These are phyloP conservation scores for Columbina picui DNA, from an alignment of 2,113 vertebrate species.

Conservation along the genomic window DNA sequence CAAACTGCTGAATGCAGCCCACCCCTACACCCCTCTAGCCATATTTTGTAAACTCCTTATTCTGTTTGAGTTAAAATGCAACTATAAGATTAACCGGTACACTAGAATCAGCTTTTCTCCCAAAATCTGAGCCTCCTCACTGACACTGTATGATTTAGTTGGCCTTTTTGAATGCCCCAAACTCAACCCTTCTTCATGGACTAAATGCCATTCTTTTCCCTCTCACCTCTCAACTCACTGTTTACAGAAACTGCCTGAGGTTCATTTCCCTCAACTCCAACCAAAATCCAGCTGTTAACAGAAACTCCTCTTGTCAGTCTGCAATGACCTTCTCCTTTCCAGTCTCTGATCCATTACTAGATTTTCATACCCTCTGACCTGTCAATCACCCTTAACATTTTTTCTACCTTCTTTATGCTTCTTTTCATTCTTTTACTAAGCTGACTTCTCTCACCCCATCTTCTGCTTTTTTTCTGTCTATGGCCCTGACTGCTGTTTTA, in stretches of 20 bases:
- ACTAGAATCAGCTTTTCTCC: not conserved
- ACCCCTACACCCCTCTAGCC: not conserved
- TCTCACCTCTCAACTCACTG: not conserved
- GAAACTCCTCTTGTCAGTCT: not conserved
- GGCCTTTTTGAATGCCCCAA: not conserved
- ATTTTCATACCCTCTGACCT: not conserved
- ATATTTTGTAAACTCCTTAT: not conserved
- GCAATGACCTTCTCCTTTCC: not conserved
- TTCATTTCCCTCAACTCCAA: not conserved
- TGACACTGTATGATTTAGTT: too few relatives aligned
- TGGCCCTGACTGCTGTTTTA: not conserved
- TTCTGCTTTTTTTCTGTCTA: not conserved
- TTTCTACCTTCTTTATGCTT: not conserved
- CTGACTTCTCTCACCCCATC: not conserved
- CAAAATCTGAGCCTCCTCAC: not conserved
- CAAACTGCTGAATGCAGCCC: not conserved
- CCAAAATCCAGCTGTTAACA: not conserved
- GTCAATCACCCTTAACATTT: not conserved
- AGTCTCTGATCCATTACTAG: not conserved
- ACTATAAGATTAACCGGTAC: too few relatives aligned
- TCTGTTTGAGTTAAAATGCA: not conserved
- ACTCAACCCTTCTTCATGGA: rapidly evolving
- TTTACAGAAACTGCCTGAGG: not conserved
- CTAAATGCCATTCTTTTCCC: not conserved
- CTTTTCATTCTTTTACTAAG: not conserved